These are phyloP conservation scores for Cyanistes caeruleus DNA, from an alignment of 2,113 vertebrate species.

Conservation along the genomic window DNA sequence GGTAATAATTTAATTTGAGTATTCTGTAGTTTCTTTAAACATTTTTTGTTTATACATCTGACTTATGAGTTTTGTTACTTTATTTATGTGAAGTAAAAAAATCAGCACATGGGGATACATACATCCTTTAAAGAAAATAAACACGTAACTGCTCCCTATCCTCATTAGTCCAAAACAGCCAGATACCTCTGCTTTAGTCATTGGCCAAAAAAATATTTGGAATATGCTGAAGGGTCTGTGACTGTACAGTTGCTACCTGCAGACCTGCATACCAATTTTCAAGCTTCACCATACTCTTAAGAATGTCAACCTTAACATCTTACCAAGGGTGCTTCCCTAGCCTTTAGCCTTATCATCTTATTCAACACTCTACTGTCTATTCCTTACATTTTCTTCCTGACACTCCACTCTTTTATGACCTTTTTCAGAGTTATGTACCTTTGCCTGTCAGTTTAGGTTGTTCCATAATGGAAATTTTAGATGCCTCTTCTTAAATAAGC, in stretches of 20 bases:
- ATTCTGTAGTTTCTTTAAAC: neutral
- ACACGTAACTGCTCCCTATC: neutral
- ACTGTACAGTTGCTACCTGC: neutral
- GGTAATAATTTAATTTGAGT: neutral
- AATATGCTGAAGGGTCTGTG: neutral
- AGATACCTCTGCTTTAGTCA: neutral
- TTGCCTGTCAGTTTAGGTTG: neutral
- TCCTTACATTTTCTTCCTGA: neutral
- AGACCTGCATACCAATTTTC: neutral
- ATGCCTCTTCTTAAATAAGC: neutral
- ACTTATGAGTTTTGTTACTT: neutral
- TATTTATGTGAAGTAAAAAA: neutral
- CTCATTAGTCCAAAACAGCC: neutral
- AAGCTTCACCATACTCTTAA: neutral
- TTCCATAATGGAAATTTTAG: neutral
- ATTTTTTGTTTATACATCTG: neutral
- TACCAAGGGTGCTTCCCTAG: neutral
- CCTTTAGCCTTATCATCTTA: neutral
- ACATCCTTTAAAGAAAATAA: neutral
- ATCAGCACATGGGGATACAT: rapidly evolving
- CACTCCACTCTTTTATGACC: neutral
- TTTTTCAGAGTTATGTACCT: neutral
- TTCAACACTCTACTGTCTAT: neutral
- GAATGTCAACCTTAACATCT: too few relatives aligned
- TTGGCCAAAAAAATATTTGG: neutral